A percentile compares a stretch with the other conserved stretches of the same genome.
Evolutionary conservation across 2,888 invertebrate species (phyloP).

Genomic region (Polydrusus tereticollis): DNA sequence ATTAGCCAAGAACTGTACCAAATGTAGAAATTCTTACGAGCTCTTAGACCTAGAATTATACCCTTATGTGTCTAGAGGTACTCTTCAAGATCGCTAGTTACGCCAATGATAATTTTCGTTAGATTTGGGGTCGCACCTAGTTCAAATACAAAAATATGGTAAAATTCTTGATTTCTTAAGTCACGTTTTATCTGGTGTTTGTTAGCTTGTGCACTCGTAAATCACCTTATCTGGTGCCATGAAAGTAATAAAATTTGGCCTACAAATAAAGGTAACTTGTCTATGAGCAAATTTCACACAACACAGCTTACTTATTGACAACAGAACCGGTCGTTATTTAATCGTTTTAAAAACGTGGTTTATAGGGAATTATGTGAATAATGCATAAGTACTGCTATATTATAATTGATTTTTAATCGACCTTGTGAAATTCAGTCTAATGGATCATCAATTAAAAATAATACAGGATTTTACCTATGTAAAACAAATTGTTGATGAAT

Average conservation of each 20-base stretch:
- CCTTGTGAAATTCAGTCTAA: too few species aligned
- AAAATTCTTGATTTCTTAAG: conserved; percentile 38
- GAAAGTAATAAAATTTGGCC: conserved; percentile 58
- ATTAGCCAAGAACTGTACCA: too few species aligned
- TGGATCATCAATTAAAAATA: too few species aligned
- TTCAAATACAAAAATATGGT: conserved; percentile 15
- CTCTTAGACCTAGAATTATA: too few species aligned
- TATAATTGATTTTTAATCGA: too few species aligned
- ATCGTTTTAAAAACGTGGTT: not conserved
- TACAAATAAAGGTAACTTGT: conserved; percentile 51
- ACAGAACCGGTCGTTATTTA: not conserved
- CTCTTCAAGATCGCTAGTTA: too few species aligned
- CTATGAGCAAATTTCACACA: conserved; percentile 10
- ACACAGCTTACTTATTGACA: conserved; percentile 10
- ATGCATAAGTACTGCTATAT: too few species aligned
- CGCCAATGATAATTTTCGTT: not conserved
- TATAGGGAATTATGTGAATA: too few species aligned
- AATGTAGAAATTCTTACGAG: too few species aligned
- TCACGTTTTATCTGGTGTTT: conserved; percentile 43
- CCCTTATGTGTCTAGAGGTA: too few species aligned
- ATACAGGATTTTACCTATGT: too few species aligned
- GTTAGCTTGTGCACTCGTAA: conserved; percentile 58
- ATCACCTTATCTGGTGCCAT: conserved; percentile 58
- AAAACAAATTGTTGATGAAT: too few species aligned
- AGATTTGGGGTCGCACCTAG: conserved; percentile 25